A percentile compares a stretch with the other conserved stretches of the same genome.
Conservation (phyloP, 2,888 invertebrate species). For the Eupithecia abbreviata region DNA sequence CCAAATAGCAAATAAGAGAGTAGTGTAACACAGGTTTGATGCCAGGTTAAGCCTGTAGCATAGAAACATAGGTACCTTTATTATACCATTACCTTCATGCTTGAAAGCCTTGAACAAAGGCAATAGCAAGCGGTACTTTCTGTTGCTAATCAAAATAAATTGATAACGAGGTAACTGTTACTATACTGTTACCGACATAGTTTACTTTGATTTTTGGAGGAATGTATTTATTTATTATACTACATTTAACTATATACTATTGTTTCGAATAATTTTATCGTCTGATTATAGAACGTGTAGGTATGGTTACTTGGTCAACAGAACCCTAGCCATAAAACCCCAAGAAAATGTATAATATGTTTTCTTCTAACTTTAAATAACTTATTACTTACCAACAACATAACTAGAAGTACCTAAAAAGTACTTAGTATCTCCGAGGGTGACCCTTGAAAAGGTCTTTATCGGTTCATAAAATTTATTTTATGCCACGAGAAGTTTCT, state of each 20-base stretch:
- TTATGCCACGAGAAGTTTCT: conserved; percentile 75
- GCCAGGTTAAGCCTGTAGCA: too few relatives aligned
- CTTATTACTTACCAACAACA: conserved; percentile 1
- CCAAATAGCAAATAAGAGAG: too few relatives aligned
- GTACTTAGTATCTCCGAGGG: conserved; percentile 9
- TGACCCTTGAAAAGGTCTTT: conserved; percentile 77
- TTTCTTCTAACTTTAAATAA: conserved; percentile 7
- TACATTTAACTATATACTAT: neutral
- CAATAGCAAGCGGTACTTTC: neutral
- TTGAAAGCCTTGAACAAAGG: neutral
- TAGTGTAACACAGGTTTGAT: too few relatives aligned
- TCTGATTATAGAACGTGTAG: neutral
- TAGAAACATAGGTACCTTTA: too few relatives aligned
- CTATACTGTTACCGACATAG: too few relatives aligned
- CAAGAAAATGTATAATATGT: neutral
- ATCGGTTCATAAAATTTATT: conserved; percentile 80
- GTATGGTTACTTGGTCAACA: neutral
- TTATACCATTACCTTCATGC: neutral
- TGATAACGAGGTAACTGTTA: neutral
- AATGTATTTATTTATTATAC: neutral
- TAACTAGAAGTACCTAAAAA: neutral
- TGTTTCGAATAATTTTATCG: neutral
- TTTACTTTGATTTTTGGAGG: neutral
- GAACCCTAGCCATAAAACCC: neutral
- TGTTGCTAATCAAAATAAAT: neutral